Evolutionary conservation across 2,797 vertebrate genomes (phyloP).

Genomic region (Caiman crocodilus): DNA sequence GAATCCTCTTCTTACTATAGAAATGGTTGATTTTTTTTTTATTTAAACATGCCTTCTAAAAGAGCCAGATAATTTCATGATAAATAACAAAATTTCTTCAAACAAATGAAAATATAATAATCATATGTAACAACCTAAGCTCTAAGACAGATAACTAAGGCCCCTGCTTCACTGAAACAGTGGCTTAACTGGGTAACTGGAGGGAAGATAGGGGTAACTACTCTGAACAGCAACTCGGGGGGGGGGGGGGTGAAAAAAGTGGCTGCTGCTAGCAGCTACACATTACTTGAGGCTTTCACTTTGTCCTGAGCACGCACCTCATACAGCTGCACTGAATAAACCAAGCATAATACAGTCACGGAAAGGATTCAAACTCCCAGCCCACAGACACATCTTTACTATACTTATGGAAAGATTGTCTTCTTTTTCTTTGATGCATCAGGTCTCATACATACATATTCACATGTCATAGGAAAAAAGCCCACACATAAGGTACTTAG

Average conservation of each 20-base stretch:
- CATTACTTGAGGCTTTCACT: no score
- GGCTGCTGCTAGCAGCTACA: no score
- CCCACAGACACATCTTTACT: no score
- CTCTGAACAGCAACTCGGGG: no score
- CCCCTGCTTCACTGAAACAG: no score
- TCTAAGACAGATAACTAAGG: neutral
- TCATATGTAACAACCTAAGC: neutral
- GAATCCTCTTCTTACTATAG: neutral
- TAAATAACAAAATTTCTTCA: neutral
- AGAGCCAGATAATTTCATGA: neutral
- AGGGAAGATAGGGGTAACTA: no score
- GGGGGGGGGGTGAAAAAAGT: no score
- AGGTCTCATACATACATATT: accelerated
- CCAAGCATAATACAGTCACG: neutral
- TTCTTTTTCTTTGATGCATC: neutral
- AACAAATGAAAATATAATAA: no score
- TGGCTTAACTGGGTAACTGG: no score
- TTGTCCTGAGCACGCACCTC: neutral
- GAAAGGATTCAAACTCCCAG: neutral
- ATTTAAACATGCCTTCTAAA: neutral
- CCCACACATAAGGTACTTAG: neutral
- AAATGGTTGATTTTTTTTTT: neutral
- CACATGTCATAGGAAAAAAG: neutral
- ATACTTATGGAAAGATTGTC: neutral
- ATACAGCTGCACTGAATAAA: neutral